Conservation (phyloP, 1,140 invertebrate genomes). For the Acromyrmex charruanus region DNA sequence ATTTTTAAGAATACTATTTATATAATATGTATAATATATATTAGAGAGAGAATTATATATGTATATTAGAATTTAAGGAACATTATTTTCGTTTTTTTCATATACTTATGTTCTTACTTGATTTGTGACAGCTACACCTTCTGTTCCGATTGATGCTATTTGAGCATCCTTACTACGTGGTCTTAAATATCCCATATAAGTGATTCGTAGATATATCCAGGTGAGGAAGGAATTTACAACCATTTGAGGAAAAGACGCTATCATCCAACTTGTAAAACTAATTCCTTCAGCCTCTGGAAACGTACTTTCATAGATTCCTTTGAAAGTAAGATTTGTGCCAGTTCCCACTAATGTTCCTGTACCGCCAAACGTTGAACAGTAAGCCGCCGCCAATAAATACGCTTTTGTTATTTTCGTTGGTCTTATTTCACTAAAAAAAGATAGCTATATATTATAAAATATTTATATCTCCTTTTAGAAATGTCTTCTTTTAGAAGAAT, state of each 20-base stretch:
- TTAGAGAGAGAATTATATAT: too few species aligned
- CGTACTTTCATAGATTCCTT: slow-evolving; percentile 90
- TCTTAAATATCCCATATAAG: slow-evolving; percentile 92
- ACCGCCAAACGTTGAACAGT: slow-evolving; percentile 93
- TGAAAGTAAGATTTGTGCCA: slow-evolving; percentile 95
- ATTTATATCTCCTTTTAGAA: too few species aligned
- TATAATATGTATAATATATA: too few species aligned
- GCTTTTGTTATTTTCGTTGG: slow-evolving; percentile 90
- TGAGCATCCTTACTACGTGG: slow-evolving; percentile 88
- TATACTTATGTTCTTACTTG: slow-evolving; percentile 83
- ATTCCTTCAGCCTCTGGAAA: slow-evolving; percentile 86
- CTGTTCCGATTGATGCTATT: slow-evolving; percentile 86
- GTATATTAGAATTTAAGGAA: too few species aligned
- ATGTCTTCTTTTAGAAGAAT: too few species aligned
- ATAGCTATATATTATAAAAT: not conserved
- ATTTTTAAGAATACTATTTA: too few species aligned
- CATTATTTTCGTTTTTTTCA: not conserved
- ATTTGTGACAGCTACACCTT: slow-evolving; percentile 88
- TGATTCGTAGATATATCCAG: slow-evolving; percentile 90
- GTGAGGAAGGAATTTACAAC: slow-evolving; percentile 90
- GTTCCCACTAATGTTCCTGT: slow-evolving; percentile 95
- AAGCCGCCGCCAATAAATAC: slow-evolving; percentile 93
- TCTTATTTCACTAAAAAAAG: slow-evolving; percentile 83
- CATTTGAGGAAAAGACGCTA: slow-evolving; percentile 89
- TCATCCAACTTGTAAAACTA: slow-evolving; percentile 92